phyloP scores from a whole-genome alignment of 1,140 invertebrate species.

The Metopolophium dirhodum region DNA sequence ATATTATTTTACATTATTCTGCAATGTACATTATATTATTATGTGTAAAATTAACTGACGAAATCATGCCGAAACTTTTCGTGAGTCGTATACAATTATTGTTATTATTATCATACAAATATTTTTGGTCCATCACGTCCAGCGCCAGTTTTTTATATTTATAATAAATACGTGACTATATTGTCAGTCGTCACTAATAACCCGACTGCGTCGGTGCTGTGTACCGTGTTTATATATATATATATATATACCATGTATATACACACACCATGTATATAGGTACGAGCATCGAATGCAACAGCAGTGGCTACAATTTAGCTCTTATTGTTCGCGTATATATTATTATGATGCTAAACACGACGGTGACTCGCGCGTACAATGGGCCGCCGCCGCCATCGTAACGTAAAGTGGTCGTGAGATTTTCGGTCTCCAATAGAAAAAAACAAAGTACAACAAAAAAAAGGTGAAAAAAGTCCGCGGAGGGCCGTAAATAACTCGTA shows the following conservation, averaged over 20 bases:
- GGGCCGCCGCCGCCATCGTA: not conserved
- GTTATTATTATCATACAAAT: constrained; percentile 21
- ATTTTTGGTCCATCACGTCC: constrained; percentile 7
- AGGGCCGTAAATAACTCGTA: constrained; percentile 10
- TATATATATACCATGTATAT: not conserved
- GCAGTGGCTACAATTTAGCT: constrained; percentile 6
- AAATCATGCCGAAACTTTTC: not conserved
- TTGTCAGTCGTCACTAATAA: not conserved
- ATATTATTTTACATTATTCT: not conserved
- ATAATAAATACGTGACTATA: constrained; percentile 6
- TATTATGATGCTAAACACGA: not conserved
- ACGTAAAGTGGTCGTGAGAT: not conserved
- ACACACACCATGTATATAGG: too few species aligned
- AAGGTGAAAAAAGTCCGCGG: not conserved
- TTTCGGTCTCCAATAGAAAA: not conserved
- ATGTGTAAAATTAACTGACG: not conserved
- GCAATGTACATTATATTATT: not conserved
- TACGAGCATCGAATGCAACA: not conserved
- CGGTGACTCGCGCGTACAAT: not conserved
- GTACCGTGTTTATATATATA: not conserved
- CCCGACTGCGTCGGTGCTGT: not conserved
- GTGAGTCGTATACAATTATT: not conserved
- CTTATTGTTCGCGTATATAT: constrained; percentile 27
- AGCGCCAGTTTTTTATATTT: not conserved
- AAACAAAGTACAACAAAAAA: not conserved